These are phyloP conservation scores for Dinocampus coccinellae DNA, from an alignment of 2,888 invertebrate species.

Conservation along the genomic window DNA sequence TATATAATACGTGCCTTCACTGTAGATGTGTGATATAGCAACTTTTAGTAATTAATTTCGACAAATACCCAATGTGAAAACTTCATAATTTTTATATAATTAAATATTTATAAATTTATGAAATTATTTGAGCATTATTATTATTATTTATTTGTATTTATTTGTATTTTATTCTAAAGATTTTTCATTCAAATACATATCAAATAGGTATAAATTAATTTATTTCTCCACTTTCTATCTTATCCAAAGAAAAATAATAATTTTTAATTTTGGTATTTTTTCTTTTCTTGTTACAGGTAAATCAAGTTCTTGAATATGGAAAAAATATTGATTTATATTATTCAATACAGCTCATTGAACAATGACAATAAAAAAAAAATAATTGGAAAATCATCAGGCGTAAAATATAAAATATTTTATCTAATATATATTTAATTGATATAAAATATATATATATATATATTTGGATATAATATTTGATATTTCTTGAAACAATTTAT, in stretches of 20 bases:
- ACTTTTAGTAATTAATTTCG: not conserved
- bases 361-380: too few species aligned
- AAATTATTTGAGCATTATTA: not conserved
- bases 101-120: not conserved
- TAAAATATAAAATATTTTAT: too few species aligned
- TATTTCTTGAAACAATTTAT: not conserved
- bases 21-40: not conserved
- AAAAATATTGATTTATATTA: too few species aligned
- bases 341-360: too few species aligned
- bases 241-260: not conserved
- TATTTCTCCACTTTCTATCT: not conserved
- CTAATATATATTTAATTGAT: not conserved
- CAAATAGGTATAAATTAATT: not conserved
- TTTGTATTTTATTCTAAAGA: too few species aligned
- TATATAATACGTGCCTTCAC: not conserved
- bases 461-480: not conserved
- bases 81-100: not conserved
- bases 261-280: not conserved
- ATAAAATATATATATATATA: not conserved
- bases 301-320: not conserved
- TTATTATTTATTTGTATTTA: not conserved
- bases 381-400: too few species aligned
- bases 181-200: too few species aligned
- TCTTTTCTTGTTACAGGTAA: not conserved
- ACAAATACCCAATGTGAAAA: not conserved